Evolutionary conservation across 2,797 vertebrate genomes (phyloP).

Genomic region (Leptoclinus maculatus): DNA sequence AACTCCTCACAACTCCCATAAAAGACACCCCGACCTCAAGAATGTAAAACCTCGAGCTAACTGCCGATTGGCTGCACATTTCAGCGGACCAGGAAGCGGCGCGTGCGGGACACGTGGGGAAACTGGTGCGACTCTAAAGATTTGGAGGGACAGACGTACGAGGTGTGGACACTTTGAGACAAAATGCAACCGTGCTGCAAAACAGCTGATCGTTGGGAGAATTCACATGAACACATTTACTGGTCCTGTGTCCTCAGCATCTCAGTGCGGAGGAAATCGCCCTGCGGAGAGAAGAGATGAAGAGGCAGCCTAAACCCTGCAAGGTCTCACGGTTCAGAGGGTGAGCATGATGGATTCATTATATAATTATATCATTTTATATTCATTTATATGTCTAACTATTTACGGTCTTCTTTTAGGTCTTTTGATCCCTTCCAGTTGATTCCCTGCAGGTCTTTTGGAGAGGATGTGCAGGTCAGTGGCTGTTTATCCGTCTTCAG

Average conservation of each 20-base stretch:
- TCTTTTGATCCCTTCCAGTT: slow-evolving; percentile 97
- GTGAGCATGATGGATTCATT: slow-evolving; percentile 72
- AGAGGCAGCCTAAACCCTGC: slow-evolving; percentile 86
- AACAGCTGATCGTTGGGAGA: background rate
- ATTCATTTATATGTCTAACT: background rate
- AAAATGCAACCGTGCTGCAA: background rate
- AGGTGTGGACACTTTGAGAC: slow-evolving; percentile 81
- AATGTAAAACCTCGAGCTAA: slow-evolving; percentile 18
- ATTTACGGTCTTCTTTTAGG: slow-evolving; percentile 72
- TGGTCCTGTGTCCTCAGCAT: slow-evolving; percentile 84
- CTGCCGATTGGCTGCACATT: slow-evolving; percentile 20
- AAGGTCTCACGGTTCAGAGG: slow-evolving; percentile 88
- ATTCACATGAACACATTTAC: background rate
- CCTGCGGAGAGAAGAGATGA: slow-evolving; percentile 89
- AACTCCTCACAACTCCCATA: too few relatives aligned
- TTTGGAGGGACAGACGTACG: slow-evolving; percentile 96
- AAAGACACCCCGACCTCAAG: background rate
- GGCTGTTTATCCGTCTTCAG: background rate
- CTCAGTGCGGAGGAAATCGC: slow-evolving; percentile 95
- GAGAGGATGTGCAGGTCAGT: slow-evolving; percentile 90
- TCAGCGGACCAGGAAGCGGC: slow-evolving; percentile 93
- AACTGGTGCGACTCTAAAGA: slow-evolving; percentile 96
- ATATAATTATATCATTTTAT: background rate
- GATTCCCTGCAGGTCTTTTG: slow-evolving; percentile 94
- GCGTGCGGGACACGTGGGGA: slow-evolving; percentile 94